Conservation (phyloP, 64 coral and sea anemone species). For the Exaiptasia diaphana region DNA sequence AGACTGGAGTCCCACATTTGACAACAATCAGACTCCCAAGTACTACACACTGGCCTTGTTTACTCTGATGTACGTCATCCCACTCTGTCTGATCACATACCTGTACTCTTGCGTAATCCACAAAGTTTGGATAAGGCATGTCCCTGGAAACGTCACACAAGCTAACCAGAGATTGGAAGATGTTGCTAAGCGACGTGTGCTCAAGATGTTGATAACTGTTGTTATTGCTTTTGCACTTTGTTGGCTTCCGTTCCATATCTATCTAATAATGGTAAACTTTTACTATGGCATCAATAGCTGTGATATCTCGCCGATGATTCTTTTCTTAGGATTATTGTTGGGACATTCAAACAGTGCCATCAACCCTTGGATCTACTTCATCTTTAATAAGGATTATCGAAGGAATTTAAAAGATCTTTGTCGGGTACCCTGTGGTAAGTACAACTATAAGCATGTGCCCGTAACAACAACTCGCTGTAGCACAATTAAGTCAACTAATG, state of each 20-base stretch:
- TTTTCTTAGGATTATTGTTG: slow-evolving; percentile 20
- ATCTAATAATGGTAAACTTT: slow-evolving; percentile 16
- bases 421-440: neutral
- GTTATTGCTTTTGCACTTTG: slow-evolving; percentile 37
- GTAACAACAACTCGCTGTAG: neutral
- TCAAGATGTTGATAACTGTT: slow-evolving; percentile 49
- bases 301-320: neutral
- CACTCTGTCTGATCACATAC: slow-evolving; percentile 22
- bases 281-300: neutral
- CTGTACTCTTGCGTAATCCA: slow-evolving; percentile 41
- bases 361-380: slow-evolving; percentile 60
- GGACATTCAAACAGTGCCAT: slow-evolving; percentile 54
- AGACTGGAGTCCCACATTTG: neutral
- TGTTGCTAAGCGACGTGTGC: slow-evolving; percentile 30
- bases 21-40: neutral
- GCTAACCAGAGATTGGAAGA: slow-evolving; percentile 49
- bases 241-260: slow-evolving; percentile 45
- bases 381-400: slow-evolving; percentile 66
- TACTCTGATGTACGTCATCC: slow-evolving; percentile 33
- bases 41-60: slow-evolving; percentile 27
- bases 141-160: slow-evolving; percentile 29
- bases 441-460: neutral
- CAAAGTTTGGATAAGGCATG: slow-evolving; percentile 48
- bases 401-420: slow-evolving; percentile 27
- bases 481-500: neutral